phyloP scores from a whole-genome alignment of 2,113 vertebrate genomes.

The Mus pahari region DNA sequence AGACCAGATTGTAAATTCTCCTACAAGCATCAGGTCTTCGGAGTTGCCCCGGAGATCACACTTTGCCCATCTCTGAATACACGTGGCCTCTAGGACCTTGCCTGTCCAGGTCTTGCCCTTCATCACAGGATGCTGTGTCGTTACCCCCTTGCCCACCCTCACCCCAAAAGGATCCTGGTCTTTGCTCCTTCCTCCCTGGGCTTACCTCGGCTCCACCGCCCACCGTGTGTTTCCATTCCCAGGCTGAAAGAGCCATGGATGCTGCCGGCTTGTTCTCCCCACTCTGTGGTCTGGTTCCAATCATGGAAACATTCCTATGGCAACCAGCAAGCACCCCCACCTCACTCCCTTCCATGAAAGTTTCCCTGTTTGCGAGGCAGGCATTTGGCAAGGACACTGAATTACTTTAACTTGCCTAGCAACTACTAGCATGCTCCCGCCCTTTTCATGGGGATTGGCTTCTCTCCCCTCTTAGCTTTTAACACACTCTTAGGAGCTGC shows the following conservation, averaged over 20 bases:
- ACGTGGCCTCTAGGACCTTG: background rate
- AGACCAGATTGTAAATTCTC: slow-evolving; percentile 52
- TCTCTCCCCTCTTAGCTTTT: slow-evolving; percentile 35
- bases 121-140: background rate
- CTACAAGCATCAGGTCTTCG: slow-evolving; percentile 17
- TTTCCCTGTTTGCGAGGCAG: slow-evolving; percentile 64
- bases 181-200: background rate
- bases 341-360: slow-evolving; percentile 63
- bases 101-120: background rate
- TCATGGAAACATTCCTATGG: slow-evolving; percentile 76
- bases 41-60: background rate
- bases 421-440: slow-evolving; percentile 64
- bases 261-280: slow-evolving; percentile 12
- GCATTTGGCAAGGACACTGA: slow-evolving; percentile 70
- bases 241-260: slow-evolving; percentile 38
- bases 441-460: slow-evolving; percentile 27
- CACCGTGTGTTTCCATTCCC: slow-evolving; percentile 33
- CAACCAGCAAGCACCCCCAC: slow-evolving; percentile 67
- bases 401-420: slow-evolving; percentile 78
- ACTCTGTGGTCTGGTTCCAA: slow-evolving; percentile 66
- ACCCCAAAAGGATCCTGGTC: background rate
- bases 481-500: background rate
- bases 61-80: background rate
- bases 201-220: slow-evolving; percentile 45
- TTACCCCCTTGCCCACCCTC: background rate